Base-by-base conservation (phyloP, 2,797 vertebrate genomes). In the Acipenser transmontanus region DNA sequence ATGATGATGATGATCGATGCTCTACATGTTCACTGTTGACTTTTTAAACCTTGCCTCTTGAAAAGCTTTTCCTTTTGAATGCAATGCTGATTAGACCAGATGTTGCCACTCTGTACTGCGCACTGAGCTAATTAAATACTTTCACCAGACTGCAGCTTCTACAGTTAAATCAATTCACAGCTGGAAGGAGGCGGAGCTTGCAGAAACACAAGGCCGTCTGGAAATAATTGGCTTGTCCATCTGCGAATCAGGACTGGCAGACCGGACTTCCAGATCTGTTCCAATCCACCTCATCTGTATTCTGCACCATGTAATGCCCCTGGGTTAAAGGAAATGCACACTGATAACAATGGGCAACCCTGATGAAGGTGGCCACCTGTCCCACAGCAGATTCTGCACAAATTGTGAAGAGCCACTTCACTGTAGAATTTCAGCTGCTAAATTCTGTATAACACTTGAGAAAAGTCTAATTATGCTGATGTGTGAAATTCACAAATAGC, bases 61-160 rank as follows among this genome's bases (percentile, higher is more conserved):
- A 71, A 64, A 20, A 63, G 51, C 68, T 73, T 64, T 74, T 71
- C 13, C 71, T 61, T 61, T 67, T 67, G 52, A 69, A 61, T 63
- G 69, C 61, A 50, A 51, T 49, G 10, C 70, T 77, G 73, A 80
- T 74, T 71, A 68, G 69, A 72, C 61, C 76, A 78, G 76, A 78
- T 78, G 74, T 74, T 71, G 70, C 66, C 71, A 77, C 76, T 76
- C 68, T 63, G 59, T 51, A 73, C 68, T 61, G 63, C 61, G 50
- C 59, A 68, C 65, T 64, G 67, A 66, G 62, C 68, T 72, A 76
- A 77, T 77, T 73, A 72, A 68, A 59, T 59, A 64, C 63, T 64
- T 67, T 63, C 50, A 48, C 52, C 47, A 57, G 60, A n/a, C 52
- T 59, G 62, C 67, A 10, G 14, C 59, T 61, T 50, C 48, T 50